Conservation (phyloP, 2,797 vertebrate species). For the Argentina silus region DNA sequence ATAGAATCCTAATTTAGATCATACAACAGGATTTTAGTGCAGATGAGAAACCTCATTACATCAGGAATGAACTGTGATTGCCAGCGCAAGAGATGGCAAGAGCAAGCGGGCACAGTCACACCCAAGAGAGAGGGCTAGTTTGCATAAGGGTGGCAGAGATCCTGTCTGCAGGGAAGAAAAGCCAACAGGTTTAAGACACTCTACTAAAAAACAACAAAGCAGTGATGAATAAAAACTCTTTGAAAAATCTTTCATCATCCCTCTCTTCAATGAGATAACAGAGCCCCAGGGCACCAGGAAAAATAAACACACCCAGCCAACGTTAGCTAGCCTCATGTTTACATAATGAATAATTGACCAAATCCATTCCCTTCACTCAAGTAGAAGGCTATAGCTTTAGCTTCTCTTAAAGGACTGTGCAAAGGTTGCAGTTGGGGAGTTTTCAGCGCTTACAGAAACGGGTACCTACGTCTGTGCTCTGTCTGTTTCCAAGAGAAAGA, state of each 20-base stretch:
- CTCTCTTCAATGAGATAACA: conserved; percentile 55
- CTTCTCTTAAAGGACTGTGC: conserved; percentile 38
- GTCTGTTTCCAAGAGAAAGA: neutral
- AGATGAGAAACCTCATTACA: too few relatives aligned
- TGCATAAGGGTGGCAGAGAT: conserved; percentile 49
- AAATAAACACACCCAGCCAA: conserved; percentile 28
- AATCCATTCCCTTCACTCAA: conserved; percentile 65
- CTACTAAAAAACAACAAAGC: conserved; percentile 57
- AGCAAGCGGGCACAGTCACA: neutral
- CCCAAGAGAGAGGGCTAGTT: conserved; percentile 40
- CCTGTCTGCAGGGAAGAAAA: conserved; percentile 60
- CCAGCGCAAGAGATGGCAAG: conserved; percentile 55
- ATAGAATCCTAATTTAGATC: conserved; percentile 64
- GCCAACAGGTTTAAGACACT: conserved; percentile 25
- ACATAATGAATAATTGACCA: conserved; percentile 71
- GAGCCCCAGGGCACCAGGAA: neutral
- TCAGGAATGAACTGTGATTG: conserved; percentile 58
- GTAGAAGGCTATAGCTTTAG: conserved; percentile 29
- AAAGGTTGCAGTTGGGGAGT: conserved; percentile 32
- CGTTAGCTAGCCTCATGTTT: conserved; percentile 66
- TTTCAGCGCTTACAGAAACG: conserved; percentile 35
- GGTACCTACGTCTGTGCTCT: conserved; percentile 19
- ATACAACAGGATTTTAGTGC: too few relatives aligned
- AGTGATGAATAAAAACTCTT: conserved; percentile 51
- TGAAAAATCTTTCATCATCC: conserved; percentile 59